Conservation (phyloP, 2,888 invertebrate genomes). For the Tubulanus polymorphus region DNA sequence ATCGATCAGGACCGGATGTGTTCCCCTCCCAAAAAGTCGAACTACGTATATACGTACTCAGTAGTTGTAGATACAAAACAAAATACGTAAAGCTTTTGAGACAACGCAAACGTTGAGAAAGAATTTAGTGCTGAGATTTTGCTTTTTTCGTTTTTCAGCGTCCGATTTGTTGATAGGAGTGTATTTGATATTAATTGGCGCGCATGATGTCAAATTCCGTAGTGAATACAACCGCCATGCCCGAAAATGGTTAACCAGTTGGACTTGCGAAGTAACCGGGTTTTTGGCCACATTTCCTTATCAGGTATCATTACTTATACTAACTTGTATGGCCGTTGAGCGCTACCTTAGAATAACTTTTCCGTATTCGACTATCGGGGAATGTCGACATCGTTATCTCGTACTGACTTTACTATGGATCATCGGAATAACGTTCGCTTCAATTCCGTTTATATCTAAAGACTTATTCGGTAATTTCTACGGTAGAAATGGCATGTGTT, state of each 20-base stretch:
- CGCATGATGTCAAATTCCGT: slow-evolving; percentile 61
- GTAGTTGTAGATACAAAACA: too few relatives aligned
- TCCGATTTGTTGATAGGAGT: slow-evolving; percentile 68
- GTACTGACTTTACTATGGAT: slow-evolving; percentile 61
- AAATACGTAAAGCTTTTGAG: too few relatives aligned
- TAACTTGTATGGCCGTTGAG: slow-evolving; percentile 68
- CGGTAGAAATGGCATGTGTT: slow-evolving; percentile 63
- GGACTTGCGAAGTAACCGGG: slow-evolving; percentile 63
- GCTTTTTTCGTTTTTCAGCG: slow-evolving; percentile 51
- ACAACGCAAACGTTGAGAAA: too few relatives aligned
- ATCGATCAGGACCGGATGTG: too few relatives aligned
- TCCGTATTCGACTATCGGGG: slow-evolving; percentile 44
- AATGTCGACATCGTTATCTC: too few relatives aligned
- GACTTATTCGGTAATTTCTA: slow-evolving; percentile 58
- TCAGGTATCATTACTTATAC: slow-evolving; percentile 66
- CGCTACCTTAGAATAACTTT: slow-evolving; percentile 54
- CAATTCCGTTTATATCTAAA: slow-evolving; percentile 66
- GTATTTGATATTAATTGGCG: slow-evolving; percentile 63
- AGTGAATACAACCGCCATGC: slow-evolving; percentile 61
- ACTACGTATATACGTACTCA: too few relatives aligned
- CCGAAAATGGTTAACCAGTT: slow-evolving; percentile 64
- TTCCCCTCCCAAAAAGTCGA: too few relatives aligned
- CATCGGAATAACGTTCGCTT: slow-evolving; percentile 60
- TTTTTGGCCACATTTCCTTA: slow-evolving; percentile 65
- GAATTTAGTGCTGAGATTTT: slow-evolving; percentile 10